phyloP scores from a whole-genome alignment of 1,140 invertebrate species.

The Augochlora pura region DNA sequence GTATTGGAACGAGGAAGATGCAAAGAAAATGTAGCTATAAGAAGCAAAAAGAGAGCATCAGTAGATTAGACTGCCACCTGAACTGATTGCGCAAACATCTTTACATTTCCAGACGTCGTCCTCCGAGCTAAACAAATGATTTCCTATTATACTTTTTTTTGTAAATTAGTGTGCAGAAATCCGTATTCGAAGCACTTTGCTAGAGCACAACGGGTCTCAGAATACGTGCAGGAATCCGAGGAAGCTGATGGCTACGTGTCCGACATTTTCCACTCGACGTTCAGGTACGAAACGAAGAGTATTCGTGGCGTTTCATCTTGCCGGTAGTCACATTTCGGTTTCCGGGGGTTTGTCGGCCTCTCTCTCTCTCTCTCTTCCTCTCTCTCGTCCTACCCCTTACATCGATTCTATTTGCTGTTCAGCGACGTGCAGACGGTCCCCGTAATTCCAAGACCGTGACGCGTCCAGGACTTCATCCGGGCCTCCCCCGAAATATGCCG shows the following conservation, averaged over 20 bases:
- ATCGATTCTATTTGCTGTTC: background rate
- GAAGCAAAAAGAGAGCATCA: too few species aligned
- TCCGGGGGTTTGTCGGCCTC: too few species aligned
- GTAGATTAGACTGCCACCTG: too few species aligned
- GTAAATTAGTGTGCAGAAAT: too few species aligned
- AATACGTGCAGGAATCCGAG: background rate
- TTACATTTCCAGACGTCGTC: too few species aligned
- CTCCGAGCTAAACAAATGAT: too few species aligned
- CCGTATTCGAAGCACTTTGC: too few species aligned
- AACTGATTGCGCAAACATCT: too few species aligned
- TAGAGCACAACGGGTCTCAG: too few species aligned
- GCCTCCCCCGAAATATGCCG: background rate
- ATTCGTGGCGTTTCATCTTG: constrained; percentile 36
- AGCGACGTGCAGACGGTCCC: background rate
- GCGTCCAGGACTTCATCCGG: background rate
- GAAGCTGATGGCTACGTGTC: background rate
- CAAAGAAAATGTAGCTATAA: too few species aligned
- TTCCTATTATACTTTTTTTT: too few species aligned
- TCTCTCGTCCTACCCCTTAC: constrained; percentile 3
- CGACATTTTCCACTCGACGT: background rate
- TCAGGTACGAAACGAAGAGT: constrained; percentile 3
- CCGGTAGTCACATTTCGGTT: constrained; percentile 6
- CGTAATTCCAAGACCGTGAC: constrained; percentile 26
- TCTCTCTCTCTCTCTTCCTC: background rate
- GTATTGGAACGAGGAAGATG: too few species aligned